A percentile compares a stretch with the other conserved stretches of the same genome.
These are phyloP conservation scores for Galeruca laticollis DNA, from an alignment of 2,888 invertebrate genomes.

Conservation along the genomic window DNA sequence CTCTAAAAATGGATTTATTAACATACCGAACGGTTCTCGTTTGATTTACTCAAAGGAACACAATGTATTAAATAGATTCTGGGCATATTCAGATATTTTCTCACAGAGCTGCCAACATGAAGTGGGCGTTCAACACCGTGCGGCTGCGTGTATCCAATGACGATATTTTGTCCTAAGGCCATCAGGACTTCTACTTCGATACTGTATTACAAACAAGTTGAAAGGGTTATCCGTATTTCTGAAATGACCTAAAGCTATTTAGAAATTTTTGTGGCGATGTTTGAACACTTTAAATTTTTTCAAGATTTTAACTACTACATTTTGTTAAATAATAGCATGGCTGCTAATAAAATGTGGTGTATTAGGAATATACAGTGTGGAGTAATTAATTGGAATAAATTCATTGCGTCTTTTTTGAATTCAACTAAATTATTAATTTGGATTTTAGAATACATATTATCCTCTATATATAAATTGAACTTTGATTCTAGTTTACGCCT, in stretches of 20 bases:
- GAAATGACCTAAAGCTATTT: not conserved
- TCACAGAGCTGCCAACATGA: conserved; percentile 37
- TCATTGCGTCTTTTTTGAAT: not conserved
- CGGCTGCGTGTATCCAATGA: conserved; percentile 40
- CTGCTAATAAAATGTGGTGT: not conserved
- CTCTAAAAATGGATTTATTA: not conserved
- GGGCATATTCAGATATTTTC: conserved; percentile 41
- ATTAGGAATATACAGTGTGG: not conserved
- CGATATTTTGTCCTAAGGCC: conserved; percentile 41
- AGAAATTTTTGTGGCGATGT: conserved; percentile 4
- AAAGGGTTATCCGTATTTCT: conserved; percentile 18
- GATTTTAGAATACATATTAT: no score
- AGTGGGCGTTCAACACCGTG: conserved; percentile 18
- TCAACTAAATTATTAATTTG: no score
- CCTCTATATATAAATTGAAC: no score
- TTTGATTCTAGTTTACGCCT: no score
- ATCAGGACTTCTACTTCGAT: conserved; percentile 39
- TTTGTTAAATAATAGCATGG: not conserved
- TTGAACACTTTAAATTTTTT: not conserved
- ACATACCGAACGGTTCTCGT: not conserved
- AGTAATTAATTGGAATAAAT: not conserved
- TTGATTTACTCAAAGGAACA: conserved; percentile 30
- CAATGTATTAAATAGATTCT: conserved; percentile 38
- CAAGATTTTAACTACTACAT: not conserved
- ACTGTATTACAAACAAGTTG: conserved; percentile 17